These are phyloP conservation scores for Percopsis transmontana DNA, from an alignment of 2,113 vertebrate species.

Conservation along the genomic window DNA sequence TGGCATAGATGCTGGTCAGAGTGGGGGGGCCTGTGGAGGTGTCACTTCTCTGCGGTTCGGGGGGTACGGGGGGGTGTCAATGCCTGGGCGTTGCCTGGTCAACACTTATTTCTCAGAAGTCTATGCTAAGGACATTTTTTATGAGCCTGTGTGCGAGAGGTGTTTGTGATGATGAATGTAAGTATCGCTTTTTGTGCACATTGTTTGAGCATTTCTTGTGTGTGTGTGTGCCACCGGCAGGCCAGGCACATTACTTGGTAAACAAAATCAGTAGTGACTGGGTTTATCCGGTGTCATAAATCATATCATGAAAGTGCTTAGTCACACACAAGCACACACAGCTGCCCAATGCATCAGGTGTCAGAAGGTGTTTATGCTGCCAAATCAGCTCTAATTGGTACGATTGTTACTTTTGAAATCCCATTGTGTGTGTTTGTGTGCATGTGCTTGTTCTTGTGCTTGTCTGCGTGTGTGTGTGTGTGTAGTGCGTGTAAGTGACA, in stretches of 20 bases:
- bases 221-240: constrained; percentile 31
- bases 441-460: neutral
- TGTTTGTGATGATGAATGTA: no score
- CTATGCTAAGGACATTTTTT: no score
- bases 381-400: constrained; percentile 27
- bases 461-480: neutral
- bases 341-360: constrained; percentile 26
- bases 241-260: constrained; percentile 31
- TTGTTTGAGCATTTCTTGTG: constrained; percentile 3
- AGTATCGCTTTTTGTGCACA: no score
- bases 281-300: constrained; percentile 52
- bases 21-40: no score
- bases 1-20: no score
- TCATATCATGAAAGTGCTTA: constrained; percentile 54
- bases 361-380: constrained; percentile 33
- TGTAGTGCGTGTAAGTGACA: neutral
- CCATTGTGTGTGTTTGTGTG: constrained; percentile 6
- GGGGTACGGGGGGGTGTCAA: no score
- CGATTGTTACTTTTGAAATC: constrained; percentile 24
- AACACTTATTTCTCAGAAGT: no score
- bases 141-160: no score
- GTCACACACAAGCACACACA: constrained; percentile 24
- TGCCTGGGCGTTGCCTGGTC: no score
- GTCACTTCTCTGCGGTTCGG: no score
- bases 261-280: constrained; percentile 51